Evolutionary conservation across 2,113 vertebrate genomes (phyloP).

Genomic region (Hyperopisus bebe): DNA sequence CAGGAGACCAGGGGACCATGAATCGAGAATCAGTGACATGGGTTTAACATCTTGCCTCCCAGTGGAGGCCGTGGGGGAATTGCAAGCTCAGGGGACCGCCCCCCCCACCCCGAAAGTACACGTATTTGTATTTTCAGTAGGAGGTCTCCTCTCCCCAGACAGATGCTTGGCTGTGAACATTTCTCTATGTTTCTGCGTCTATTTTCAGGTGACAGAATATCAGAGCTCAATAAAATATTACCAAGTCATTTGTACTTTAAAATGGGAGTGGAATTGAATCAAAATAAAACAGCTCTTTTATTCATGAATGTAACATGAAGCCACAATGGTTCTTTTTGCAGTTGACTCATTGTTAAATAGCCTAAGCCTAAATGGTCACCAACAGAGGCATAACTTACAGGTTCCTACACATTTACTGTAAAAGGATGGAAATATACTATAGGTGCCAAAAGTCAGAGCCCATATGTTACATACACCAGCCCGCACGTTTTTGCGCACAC

Average conservation of each 20-base stretch:
- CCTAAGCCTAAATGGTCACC: not conserved
- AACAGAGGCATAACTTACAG: not conserved
- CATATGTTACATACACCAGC: not conserved
- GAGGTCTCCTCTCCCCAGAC: not conserved
- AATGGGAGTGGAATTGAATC: not conserved
- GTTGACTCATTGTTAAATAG: not conserved
- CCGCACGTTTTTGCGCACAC: too few relatives aligned
- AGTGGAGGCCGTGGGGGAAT: not conserved
- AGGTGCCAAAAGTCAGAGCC: not conserved
- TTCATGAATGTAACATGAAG: not conserved
- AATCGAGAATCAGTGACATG: not conserved
- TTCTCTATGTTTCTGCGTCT: not conserved
- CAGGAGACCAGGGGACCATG: not conserved
- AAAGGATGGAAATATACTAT: not conserved
- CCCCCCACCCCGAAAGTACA: not conserved
- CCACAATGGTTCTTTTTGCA: not conserved
- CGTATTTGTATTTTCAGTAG: too few relatives aligned
- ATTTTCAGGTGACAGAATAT: not conserved
- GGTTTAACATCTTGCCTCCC: not conserved
- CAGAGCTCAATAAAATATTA: not conserved
- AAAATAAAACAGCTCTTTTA: not conserved
- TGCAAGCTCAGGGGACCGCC: not conserved
- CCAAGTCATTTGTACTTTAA: not conserved
- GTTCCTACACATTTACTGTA: not conserved
- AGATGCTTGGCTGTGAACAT: not conserved